Conservation (phyloP, 2,113 vertebrate species). For the Chunga burmeisteri region DNA sequence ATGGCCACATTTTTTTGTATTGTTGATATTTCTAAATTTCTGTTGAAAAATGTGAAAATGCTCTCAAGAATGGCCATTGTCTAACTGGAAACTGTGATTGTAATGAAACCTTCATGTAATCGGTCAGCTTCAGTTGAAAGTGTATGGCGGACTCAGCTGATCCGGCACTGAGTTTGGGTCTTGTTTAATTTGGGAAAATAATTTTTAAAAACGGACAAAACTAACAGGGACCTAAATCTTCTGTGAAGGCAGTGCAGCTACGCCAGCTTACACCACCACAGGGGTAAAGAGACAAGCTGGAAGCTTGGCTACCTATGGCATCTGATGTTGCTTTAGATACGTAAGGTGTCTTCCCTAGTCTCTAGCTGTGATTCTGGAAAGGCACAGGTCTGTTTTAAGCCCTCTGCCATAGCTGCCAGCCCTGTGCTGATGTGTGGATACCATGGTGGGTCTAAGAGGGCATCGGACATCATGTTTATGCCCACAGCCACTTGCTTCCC, state of each 20-base stretch:
- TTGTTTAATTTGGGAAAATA: background rate
- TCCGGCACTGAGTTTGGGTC: background rate
- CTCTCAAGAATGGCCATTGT: background rate
- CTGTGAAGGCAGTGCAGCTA: background rate
- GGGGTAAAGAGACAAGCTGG: background rate
- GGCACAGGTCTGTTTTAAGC: background rate
- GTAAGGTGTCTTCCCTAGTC: background rate
- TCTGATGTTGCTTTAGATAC: background rate
- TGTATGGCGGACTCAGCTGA: background rate
- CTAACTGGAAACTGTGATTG: background rate
- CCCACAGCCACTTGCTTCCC: background rate
- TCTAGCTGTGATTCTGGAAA: background rate
- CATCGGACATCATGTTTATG: background rate
- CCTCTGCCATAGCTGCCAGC: background rate
- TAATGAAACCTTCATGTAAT: background rate
- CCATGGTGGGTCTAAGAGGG: background rate
- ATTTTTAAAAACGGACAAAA: background rate
- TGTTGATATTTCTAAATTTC: background rate
- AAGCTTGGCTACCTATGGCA: background rate
- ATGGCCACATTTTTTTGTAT: background rate
- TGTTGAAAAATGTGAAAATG: background rate
- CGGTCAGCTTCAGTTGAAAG: background rate
- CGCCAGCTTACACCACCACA: background rate
- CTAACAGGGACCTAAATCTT: background rate
- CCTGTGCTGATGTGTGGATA: background rate